phyloP scores from a whole-genome alignment of 2,797 vertebrate species.

The Bradypus variegatus region DNA sequence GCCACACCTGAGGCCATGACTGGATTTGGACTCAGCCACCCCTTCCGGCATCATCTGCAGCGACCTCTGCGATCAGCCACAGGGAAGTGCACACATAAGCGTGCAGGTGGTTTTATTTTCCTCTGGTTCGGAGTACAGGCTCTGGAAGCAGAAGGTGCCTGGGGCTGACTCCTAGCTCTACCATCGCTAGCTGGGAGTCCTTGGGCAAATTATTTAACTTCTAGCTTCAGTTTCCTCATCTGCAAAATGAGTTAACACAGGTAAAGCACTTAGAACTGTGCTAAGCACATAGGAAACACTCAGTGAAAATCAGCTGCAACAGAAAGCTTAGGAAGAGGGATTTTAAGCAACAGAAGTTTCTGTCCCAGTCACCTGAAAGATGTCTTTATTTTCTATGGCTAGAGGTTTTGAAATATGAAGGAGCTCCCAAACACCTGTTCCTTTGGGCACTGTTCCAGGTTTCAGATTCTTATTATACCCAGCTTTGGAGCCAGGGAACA shows the following conservation, averaged over 20 bases:
- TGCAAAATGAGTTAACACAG: neutral
- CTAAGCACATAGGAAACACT: neutral
- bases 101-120: neutral
- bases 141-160: neutral
- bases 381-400: neutral
- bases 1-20: neutral
- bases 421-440: neutral
- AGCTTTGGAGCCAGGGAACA: neutral
- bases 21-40: neutral
- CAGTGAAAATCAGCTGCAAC: neutral
- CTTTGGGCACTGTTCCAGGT: neutral
- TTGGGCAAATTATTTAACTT: neutral
- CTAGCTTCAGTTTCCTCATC: neutral
- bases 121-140: neutral
- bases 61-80: neutral
- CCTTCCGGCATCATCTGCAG: neutral
- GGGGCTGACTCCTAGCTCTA: neutral
- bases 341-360: neutral
- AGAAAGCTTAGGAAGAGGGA: neutral
- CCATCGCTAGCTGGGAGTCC: neutral
- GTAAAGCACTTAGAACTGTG: neutral
- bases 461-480: constrained; percentile 13
- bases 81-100: neutral
- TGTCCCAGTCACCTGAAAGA: neutral
- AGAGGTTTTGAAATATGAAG: constrained; percentile 23